Conservation (phyloP, 2,888 invertebrate genomes). For the Arge pagana region DNA sequence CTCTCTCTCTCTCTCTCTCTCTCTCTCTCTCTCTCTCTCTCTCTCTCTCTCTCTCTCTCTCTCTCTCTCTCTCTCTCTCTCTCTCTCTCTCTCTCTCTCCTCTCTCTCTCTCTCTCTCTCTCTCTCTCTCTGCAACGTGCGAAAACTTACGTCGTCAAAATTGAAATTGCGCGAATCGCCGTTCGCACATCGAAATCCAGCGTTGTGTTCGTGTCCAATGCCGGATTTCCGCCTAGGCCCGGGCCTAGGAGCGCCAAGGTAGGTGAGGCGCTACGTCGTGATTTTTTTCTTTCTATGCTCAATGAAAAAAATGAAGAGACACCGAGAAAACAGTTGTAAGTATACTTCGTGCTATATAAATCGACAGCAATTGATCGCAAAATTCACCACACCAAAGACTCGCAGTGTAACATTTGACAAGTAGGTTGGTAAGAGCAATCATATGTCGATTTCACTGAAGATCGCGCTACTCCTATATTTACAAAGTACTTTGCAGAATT, state of each 20-base stretch:
- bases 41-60: no score
- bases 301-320: background rate
- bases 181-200: no score
- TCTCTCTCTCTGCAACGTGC: no score
- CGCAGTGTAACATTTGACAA: background rate
- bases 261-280: background rate
- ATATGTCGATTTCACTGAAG: background rate
- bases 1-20: no score
- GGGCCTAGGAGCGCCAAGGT: slow-evolving; percentile 1
- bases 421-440: slow-evolving; percentile 2
- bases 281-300: background rate
- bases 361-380: background rate
- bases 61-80: no score
- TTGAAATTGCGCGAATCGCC: no score
- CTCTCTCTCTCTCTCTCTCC: no score
- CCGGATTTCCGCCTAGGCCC: slow-evolving; percentile 7
- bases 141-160: no score
- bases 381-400: slow-evolving; percentile 1
- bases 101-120: no score
- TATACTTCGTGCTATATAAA: no score
- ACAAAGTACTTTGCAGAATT: slow-evolving; percentile 1
- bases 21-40: no score
- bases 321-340: background rate
- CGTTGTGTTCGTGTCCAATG: no score
- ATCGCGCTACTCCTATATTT: background rate